Base-by-base conservation (phyloP, 2,888 invertebrate species). In the Drosophila mimica region DNA sequence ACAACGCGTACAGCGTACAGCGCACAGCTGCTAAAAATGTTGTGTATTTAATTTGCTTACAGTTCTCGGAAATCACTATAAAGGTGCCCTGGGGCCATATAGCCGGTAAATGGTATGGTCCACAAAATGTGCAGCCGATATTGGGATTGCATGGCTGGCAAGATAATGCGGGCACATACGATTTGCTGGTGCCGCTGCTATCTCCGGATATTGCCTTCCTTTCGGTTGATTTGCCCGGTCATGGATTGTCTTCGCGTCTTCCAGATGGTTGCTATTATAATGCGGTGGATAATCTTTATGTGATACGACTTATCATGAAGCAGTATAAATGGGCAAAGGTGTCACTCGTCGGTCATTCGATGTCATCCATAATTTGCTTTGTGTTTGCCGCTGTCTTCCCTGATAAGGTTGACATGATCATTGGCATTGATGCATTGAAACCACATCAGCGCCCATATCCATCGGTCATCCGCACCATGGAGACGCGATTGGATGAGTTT, bases 131-230 rank as follows among this genome's bases (percentile, higher is more conserved):
- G 0, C 91, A 95, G 70, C 96, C 96, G 0, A 94, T 97, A 58
- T 89, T 97, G 51, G 95, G 95, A 0, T 85, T 97, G 1, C 97
- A 97, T 91, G 97, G 97, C 0, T 96, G 96, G 96, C 95, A 95
- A 92, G 97, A 97, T 91, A 97, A 97, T 91, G 96, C 96, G 4
- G 96, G 95, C n/a, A 95, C 96, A 0, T 97, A 95, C 93, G 96
- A 97, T 92, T 94, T 94, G 0, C 87, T 97, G 43, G 94, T 95
- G 20, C 96, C 96, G 0, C 91, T 95, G 63, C 91, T 97, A 33
- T 92, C 94, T 28, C 90, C 93, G 36, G 91, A 94, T 58, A 82
- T 94, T 7, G 93, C 94, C 3, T 93, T 95, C 69, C 91, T 97
- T 7, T 95, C 96, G 0, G 92, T 96, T 11, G 96, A 96, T 92